Evolutionary conservation across 1,140 invertebrate species (phyloP), one percentile per base, ranked within the genome.

Genomic region (Rhizoglyphus robini): DNA sequence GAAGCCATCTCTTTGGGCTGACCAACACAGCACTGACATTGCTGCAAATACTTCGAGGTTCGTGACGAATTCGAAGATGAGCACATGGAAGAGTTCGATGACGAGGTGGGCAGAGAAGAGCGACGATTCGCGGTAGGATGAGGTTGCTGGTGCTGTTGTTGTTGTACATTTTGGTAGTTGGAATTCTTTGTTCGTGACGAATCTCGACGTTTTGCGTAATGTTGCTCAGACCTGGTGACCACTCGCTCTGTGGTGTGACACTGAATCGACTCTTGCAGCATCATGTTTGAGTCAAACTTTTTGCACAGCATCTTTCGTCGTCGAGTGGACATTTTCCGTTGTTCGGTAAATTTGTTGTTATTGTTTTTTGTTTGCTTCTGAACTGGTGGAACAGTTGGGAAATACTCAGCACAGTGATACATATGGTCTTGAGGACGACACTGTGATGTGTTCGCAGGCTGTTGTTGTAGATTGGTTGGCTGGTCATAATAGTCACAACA

Each of bases 261-360:
- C 23, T 46, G 41, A 46, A 46, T 15, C 15, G 41, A 46, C 23
- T 46, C 41, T 23, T 46, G 15, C 41, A 46, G 15, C 23, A 54
- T 54, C 51, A 54, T 8, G 23, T 41, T 18, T 8, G 51, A 8
- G 20, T 54, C 51, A 54, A 54, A 54, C 20, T 54, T 54, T 20
- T 54, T 54, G 51, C 20, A 54, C 51, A 54, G 15, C 51, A 54
- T 54, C 51, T 54, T 54, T 11, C 51, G 51, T 11, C 51, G 51
- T 27, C 51, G 51, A 32, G 51, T 8, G 20, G 8, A 11, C 51
- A 54, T 54, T 25, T 20, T 46, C 15, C 41, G 41, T 15, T 23
- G 15, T 46, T 15, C 41, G 23, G 41, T 23, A 15, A 23, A 46
- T 46, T 46, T 15, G 41, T 23, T 23, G 41, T 23, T 23, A 46